Evolutionary conservation across 2,797 vertebrate species (phyloP).

Genomic region (Danio albolineatus): DNA sequence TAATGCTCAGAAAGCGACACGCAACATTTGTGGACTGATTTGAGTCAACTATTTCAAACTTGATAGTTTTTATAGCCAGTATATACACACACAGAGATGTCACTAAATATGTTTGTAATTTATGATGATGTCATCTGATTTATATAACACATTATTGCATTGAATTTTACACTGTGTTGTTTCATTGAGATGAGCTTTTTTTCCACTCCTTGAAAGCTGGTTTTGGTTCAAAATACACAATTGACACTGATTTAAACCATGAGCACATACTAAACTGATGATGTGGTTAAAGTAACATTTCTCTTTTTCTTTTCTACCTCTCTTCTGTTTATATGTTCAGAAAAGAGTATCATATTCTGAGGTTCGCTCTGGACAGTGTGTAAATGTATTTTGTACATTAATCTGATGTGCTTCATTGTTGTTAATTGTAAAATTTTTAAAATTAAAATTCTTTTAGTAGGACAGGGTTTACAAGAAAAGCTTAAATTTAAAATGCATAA

Average conservation of each 20-base stretch:
- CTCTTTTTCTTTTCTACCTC: background rate
- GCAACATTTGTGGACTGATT: background rate
- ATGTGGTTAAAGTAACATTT: conserved; percentile 16
- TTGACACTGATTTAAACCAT: background rate
- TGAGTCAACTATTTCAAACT: conserved; percentile 13
- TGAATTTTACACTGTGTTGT: background rate
- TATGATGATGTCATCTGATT: conserved; percentile 71
- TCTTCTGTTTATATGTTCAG: background rate
- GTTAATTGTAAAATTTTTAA: background rate
- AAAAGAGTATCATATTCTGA: background rate
- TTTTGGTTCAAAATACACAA: background rate
- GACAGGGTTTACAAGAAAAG: no score
- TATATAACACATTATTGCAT: conserved; percentile 64
- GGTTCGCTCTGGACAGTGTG: background rate
- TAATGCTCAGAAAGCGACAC: conserved; percentile 32
- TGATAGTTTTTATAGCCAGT: conserved; percentile 16
- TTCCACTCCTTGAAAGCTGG: background rate
- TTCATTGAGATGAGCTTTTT: background rate
- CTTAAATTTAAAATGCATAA: no score
- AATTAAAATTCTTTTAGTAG: background rate
- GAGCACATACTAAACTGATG: background rate
- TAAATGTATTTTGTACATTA: background rate
- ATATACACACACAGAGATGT: conserved; percentile 62
- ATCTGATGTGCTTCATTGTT: background rate
- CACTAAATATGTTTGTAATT: conserved; percentile 76